Conservation (phyloP, 1,140 invertebrate species). For the Drosophila repletoides region DNA sequence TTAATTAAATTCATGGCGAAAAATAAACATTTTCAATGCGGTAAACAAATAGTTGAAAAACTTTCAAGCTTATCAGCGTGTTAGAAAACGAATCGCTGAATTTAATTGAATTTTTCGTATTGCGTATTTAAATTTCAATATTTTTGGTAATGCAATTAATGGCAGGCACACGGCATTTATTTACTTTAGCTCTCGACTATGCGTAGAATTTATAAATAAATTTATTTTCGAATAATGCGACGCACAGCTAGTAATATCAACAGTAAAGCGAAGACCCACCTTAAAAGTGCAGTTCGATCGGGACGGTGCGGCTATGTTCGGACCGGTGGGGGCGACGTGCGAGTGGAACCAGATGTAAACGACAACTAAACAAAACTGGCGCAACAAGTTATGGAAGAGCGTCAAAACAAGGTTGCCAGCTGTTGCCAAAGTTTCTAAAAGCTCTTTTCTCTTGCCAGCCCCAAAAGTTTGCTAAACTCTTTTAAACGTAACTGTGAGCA, state of each 20-base stretch:
- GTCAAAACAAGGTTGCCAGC: constrained; percentile 27
- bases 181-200: constrained; percentile 51
- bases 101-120: too few species aligned
- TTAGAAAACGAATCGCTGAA: too few species aligned
- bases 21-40: too few species aligned
- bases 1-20: too few species aligned
- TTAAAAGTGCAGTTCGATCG: constrained; percentile 10
- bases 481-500: too few species aligned
- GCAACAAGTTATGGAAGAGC: constrained; percentile 57
- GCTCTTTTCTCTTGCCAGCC: too few species aligned
- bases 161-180: too few species aligned
- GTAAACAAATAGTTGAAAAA: too few species aligned
- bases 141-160: too few species aligned
- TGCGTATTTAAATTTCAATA: too few species aligned
- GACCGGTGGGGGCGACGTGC: constrained; percentile 43
- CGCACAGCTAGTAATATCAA: constrained; percentile 12
- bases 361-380: constrained; percentile 59
- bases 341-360: constrained; percentile 23
- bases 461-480: constrained; percentile 13
- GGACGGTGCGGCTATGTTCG: too few species aligned
- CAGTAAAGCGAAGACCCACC: constrained; percentile 31
- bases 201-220: constrained; percentile 29
- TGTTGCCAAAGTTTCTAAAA: constrained; percentile 36
- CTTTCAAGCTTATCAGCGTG: too few species aligned
- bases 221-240: constrained; percentile 14